A percentile compares a stretch with the other conserved stretches of the same genome.
Conservation (phyloP, 1,140 invertebrate genomes). For the Diorhabda elongata region DNA sequence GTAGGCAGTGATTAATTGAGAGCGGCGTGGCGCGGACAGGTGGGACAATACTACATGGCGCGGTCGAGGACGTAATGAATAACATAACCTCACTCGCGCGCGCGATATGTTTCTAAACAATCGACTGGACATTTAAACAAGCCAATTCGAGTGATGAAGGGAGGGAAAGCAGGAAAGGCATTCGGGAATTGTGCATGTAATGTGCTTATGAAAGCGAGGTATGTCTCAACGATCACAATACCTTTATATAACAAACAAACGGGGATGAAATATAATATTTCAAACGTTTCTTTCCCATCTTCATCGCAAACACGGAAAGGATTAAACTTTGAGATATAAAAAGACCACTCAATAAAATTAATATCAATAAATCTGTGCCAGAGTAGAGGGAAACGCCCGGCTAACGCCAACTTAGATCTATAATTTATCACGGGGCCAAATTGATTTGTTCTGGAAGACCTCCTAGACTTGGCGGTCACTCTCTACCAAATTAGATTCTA, state of each 20-base stretch:
- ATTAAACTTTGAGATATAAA: constrained; percentile 10
- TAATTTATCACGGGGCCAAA: constrained; percentile 33
- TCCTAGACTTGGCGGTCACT: constrained; percentile 37
- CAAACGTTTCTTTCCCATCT: not conserved
- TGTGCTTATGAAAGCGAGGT: not conserved
- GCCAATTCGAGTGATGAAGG: not conserved
- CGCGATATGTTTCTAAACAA: not conserved
- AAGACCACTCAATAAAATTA: constrained; percentile 20
- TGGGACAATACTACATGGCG: constrained; percentile 31
- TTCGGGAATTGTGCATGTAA: not conserved
- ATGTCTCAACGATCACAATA: not conserved
- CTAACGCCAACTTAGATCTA: constrained; percentile 16
- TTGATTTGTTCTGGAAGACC: constrained; percentile 33
- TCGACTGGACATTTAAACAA: constrained; percentile 7
- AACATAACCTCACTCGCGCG: constrained; percentile 14
- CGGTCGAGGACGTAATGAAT: constrained; percentile 29
- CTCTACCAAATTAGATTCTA: constrained; percentile 45
- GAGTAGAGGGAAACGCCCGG: constrained; percentile 6
- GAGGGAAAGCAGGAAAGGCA: constrained; percentile 1
- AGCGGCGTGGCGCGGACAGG: constrained; percentile 33
- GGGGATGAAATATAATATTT: too few species aligned
- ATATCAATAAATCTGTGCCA: constrained; percentile 20
- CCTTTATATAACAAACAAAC: not conserved
- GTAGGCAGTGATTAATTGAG: constrained; percentile 36
- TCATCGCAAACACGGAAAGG: constrained; percentile 1